phyloP scores from a whole-genome alignment of 1,140 invertebrate genomes.

The Habropoda laboriosa region DNA sequence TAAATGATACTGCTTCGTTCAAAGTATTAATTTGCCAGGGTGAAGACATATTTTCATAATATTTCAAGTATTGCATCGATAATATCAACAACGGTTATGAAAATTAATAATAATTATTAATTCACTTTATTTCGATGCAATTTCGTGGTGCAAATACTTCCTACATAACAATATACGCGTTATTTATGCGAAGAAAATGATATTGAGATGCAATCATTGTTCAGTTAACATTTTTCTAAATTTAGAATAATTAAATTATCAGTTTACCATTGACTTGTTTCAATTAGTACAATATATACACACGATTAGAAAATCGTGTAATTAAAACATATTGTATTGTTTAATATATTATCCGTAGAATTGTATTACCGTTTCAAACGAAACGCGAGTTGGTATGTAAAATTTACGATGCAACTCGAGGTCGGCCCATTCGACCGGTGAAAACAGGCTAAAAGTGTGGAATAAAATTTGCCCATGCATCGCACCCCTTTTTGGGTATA shows the following conservation, averaged over 20 bases:
- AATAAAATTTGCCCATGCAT: not conserved
- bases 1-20: too few species aligned
- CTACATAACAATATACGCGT: not conserved
- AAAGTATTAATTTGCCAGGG: not conserved
- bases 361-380: not conserved
- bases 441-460: not conserved
- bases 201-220: too few species aligned
- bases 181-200: too few species aligned
- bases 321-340: too few species aligned
- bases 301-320: too few species aligned
- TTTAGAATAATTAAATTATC: too few species aligned
- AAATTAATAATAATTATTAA: not conserved
- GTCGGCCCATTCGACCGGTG: not conserved
- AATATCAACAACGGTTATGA: not conserved
- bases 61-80: not conserved
- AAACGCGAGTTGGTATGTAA: not conserved
- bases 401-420: not conserved
- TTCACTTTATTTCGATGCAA: not conserved
- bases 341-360: conserved; percentile 4
- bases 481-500: too few species aligned
- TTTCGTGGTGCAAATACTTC: not conserved
- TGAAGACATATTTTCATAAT: not conserved
- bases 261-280: too few species aligned
- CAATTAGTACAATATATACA: too few species aligned
- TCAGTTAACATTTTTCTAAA: too few species aligned